These are phyloP conservation scores for Caenorhabditis macrosperma DNA, from an alignment of 2,888 invertebrate species.

Conservation along the genomic window DNA sequence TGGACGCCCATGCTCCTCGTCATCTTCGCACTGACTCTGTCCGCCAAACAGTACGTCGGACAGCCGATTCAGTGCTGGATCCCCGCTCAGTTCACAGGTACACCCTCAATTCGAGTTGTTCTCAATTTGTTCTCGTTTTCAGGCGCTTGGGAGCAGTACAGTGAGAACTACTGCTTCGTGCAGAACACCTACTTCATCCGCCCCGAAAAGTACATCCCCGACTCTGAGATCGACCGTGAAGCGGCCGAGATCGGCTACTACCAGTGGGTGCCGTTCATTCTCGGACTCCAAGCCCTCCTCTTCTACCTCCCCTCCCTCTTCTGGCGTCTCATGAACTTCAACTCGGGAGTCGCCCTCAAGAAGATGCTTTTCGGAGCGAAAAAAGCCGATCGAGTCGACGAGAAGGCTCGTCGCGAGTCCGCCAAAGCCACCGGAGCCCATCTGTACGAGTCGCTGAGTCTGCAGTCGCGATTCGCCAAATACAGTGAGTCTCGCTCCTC, in stretches of 20 bases:
- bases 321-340: constrained; percentile 82
- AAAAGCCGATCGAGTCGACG: constrained; percentile 81
- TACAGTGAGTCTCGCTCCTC: constrained; percentile 35
- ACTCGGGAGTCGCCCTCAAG: constrained; percentile 73
- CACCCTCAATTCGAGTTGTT: background rate
- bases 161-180: constrained; percentile 80
- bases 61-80: constrained; percentile 80
- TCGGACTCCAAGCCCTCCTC: constrained; percentile 82
- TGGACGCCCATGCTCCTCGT: constrained; percentile 79
- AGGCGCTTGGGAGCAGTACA: constrained; percentile 80
- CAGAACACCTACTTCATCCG: constrained; percentile 80
- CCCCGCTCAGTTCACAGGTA: constrained; percentile 78
- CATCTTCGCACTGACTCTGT: constrained; percentile 79
- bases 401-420: constrained; percentile 54
- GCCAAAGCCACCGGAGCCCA: constrained; percentile 81
- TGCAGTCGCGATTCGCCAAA: constrained; percentile 80
- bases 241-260: constrained; percentile 80
- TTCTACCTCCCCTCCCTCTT: constrained; percentile 82
- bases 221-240: constrained; percentile 71
- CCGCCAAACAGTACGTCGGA: constrained; percentile 80
- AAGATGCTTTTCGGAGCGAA: constrained; percentile 74
- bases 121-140: constrained; percentile 3
- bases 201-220: constrained; percentile 77
- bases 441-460: constrained; percentile 82
- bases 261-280: constrained; percentile 81